Base-by-base conservation (phyloP, 2,888 invertebrate species). In the Oscheius sp. region DNA sequence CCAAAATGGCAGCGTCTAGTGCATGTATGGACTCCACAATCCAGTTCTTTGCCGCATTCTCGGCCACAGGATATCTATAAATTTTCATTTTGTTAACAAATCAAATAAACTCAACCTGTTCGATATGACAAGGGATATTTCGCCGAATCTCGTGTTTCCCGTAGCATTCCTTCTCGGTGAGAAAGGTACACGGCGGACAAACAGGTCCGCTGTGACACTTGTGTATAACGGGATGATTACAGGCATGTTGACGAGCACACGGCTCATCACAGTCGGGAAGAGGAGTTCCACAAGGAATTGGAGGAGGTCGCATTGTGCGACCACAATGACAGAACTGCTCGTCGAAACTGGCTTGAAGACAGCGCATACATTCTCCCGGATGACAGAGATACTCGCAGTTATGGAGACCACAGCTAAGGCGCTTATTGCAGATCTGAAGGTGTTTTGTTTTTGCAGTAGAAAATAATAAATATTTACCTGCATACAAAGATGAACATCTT, bases 281-380 rank as follows among this genome's bases (percentile, higher is more conserved):
- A 76, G 93, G 93, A 0, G 95, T 94, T 29, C 97, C 97, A 90
- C 98, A 98, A 0, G 94, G 93, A 66, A 98, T 93, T 0, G 98
- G 98, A 1, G 98, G 97, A 89, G 93, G 93, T 71, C 94, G 90
- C 47, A 96, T 94, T 81, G 93, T 93, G 0, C 93, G 92, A 7
- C 97, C 96, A 90, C 98, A 98, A 89, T 94, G 94, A 90, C 98
- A 98, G 32, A 93, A 92, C 68, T 97, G 91, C 90, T 98, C 97
- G 70, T 95, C 94, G 91, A 96, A 96, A 93, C 94, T 93, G 85
- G 94, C 93, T 85, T 93, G 92, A 83, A 93, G 92, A 90, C 95
- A 96, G 1, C 93, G 93, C 57, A 92, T 92, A 88, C 94, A 95
- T 85, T 93, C 93, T 32, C 95, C 95, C 71, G 93, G 93, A 90